Evolutionary conservation across 2,797 vertebrate genomes (phyloP), one percentile per base, ranked within the genome.

Genomic region (Poecilia gillii): DNA sequence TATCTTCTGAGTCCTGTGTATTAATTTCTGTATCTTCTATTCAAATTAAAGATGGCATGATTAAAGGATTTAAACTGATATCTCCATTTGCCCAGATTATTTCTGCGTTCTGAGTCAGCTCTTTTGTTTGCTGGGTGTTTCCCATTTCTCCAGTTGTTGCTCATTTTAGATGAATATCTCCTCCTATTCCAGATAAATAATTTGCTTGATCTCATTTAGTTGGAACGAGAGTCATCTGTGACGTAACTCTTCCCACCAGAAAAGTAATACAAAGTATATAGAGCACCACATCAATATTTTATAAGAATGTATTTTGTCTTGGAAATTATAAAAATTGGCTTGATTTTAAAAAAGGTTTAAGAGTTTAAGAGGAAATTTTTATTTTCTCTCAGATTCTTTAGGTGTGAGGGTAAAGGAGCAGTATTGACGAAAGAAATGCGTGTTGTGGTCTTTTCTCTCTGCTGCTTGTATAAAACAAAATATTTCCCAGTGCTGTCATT

Each of bases 241-340:
- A 90, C 92, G 90, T 93, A 91, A 94, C 93, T 93, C 90, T 91
- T 93, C 87, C 92, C 93, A 91, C 86, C 85, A 78, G 76, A 90
- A 90, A 90, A 83, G 9, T 68, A 20, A 39, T 68, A 5, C 73
- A 90, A 85, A 89, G 81, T 92, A 89, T 91, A 90, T 89, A 93
- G 71, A 85, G 62, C 89, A 90, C 81, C 84, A 93, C 91, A 88
- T 87, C 13, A 81, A 84, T 93, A 85, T 95, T 96, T 95, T 96
- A 92, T 95, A 95, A 95, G 95, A 96, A 96, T 96, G 96, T 96
- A 96, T 96, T 96, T 96, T 95, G 88, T 94, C 89, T 92, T 91
- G 88, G 88, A 80, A 88, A 89, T 86, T 82, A 85, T 87, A 75
- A 88, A 68, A 66, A 83, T 88, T 81, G 90, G 92, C 91, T 93